These are phyloP conservation scores for Petrophora chlorosata DNA, from an alignment of 2,888 invertebrate species.

Conservation along the genomic window DNA sequence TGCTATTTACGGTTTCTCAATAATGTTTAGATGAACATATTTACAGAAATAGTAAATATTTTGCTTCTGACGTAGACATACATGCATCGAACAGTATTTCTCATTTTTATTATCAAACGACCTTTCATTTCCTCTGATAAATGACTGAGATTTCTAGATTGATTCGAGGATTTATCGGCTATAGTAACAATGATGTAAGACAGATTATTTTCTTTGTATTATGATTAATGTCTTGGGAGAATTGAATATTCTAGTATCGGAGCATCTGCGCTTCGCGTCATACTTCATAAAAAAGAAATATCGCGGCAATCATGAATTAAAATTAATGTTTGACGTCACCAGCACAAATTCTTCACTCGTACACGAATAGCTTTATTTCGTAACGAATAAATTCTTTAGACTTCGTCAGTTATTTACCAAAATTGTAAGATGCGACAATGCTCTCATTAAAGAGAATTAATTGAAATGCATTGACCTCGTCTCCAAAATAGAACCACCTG, in stretches of 20 bases:
- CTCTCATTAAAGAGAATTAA: background rate
- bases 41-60: no score
- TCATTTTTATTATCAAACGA: slow-evolving; percentile 15
- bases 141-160: slow-evolving; percentile 10
- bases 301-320: slow-evolving; percentile 31
- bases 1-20: no score
- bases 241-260: background rate
- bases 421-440: background rate
- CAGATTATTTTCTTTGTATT: slow-evolving; percentile 12
- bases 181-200: slow-evolving; percentile 10
- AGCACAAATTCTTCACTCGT: slow-evolving; percentile 29
- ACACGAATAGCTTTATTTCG: slow-evolving; percentile 34
- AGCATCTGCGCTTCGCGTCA: slow-evolving; percentile 13
- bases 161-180: slow-evolving; percentile 19
- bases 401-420: slow-evolving; percentile 1
- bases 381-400: slow-evolving; percentile 15
- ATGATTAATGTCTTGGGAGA: background rate
- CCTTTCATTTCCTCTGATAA: slow-evolving; percentile 19
- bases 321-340: slow-evolving; percentile 38
- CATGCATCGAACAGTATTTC: slow-evolving; percentile 13
- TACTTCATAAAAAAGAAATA: slow-evolving; percentile 31
- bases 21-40: no score
- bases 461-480: slow-evolving; percentile 13
- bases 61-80: slow-evolving; percentile 3
- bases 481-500: slow-evolving; percentile 2